phyloP scores from a whole-genome alignment of 2,888 invertebrate genomes.

The Aphrophora alni region DNA sequence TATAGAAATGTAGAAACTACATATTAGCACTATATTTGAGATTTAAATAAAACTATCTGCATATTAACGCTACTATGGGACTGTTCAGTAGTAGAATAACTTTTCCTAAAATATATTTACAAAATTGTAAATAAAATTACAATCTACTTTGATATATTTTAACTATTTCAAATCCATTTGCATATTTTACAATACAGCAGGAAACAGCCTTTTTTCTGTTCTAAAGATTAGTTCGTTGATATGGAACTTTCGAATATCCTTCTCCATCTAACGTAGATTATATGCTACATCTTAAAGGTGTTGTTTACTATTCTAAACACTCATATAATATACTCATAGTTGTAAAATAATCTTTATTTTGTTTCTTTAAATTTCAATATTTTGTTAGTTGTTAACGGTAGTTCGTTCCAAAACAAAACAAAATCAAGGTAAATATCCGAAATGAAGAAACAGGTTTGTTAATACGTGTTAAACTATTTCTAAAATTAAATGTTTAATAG shows the following conservation, averaged over 20 bases:
- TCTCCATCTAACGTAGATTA: neutral
- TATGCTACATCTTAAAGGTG: neutral
- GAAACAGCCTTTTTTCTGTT: neutral
- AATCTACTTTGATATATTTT: too few relatives aligned
- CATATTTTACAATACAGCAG: too few relatives aligned
- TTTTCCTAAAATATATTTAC: too few relatives aligned
- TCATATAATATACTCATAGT: neutral
- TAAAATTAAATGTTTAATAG: neutral
- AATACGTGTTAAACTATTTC: neutral
- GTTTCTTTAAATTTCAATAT: neutral
- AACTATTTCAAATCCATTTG: too few relatives aligned
- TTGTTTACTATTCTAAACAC: neutral
- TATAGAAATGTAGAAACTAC: too few relatives aligned
- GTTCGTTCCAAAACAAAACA: neutral
- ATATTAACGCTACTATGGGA: too few relatives aligned
- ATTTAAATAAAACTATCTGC: too few relatives aligned
- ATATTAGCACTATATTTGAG: too few relatives aligned
- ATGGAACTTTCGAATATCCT: neutral
- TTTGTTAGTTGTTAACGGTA: neutral
- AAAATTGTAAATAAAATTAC: too few relatives aligned
- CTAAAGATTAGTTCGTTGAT: neutral
- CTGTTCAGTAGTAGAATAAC: too few relatives aligned
- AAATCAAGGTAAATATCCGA: neutral
- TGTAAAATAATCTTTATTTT: neutral
- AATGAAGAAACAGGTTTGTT: neutral